Percentiles rank a stretch among this genome's conserved stretches.
Evolutionary conservation across 2,113 vertebrate species (phyloP).

Genomic region (Catharus minimus): DNA sequence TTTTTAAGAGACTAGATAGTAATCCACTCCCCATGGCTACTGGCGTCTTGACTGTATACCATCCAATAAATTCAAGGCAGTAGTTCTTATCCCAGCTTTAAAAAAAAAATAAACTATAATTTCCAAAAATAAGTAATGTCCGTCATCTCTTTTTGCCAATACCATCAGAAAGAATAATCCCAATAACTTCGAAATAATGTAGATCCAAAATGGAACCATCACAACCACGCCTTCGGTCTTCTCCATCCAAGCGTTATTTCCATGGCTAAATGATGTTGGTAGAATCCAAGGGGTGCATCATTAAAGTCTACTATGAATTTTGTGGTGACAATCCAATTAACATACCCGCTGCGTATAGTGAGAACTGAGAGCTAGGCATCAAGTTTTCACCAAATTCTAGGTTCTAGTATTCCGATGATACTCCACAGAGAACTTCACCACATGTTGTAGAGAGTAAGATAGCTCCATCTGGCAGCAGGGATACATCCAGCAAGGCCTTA

Average conservation of each 20-base stretch:
- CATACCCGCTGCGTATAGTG: conserved; percentile 59
- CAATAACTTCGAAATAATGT: conserved; percentile 71
- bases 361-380: conserved; percentile 68
- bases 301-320: conserved; percentile 65
- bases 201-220: conserved; percentile 78
- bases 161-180: conserved; percentile 77
- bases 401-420: conserved; percentile 75
- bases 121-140: conserved; percentile 75
- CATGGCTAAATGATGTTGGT: conserved; percentile 72
- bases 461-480: conserved; percentile 76
- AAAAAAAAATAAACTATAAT: conserved; percentile 72
- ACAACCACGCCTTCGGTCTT: conserved; percentile 73
- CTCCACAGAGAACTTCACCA: conserved; percentile 74
- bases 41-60: conserved; percentile 69
- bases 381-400: conserved; percentile 69
- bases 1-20: conserved; percentile 67
- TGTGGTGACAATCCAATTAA: conserved; percentile 75
- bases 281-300: conserved; percentile 77
- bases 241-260: conserved; percentile 74
- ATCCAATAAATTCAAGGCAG: conserved; percentile 73
- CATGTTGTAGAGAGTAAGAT: conserved; percentile 71
- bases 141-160: conserved; percentile 72
- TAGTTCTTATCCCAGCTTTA: conserved; percentile 74
- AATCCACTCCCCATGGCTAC: conserved; percentile 79
- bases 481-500: conserved; percentile 89